Evolutionary conservation across 2,797 vertebrate genomes (phyloP).

Genomic region (Girardinus metallicus): DNA sequence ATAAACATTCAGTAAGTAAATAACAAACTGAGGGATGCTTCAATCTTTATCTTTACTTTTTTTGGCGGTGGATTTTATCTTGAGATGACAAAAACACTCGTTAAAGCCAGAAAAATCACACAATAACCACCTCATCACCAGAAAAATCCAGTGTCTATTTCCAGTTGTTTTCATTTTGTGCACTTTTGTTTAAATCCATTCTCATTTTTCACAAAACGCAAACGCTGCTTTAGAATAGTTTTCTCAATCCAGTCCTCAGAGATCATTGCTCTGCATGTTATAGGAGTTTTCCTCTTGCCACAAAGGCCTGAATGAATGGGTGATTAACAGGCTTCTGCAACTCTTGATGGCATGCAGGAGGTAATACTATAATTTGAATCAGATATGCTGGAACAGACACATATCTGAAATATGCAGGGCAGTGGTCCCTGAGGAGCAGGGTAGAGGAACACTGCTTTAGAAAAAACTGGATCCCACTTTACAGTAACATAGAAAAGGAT

Average conservation of each 20-base stretch:
- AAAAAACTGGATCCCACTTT: background rate
- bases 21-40: slow-evolving; percentile 3
- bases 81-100: background rate
- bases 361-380: no score
- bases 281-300: no score
- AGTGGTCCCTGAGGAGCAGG: no score
- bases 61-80: background rate
- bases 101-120: background rate
- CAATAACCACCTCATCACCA: background rate
- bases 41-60: background rate
- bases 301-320: no score
- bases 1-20: slow-evolving; percentile 5
- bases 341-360: no score
- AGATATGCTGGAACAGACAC: no score
- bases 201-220: background rate
- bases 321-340: no score
- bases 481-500: background rate
- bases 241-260: no score
- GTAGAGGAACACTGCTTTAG: no score
- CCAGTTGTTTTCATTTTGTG: background rate
- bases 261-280: no score
- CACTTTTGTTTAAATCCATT: background rate
- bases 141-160: background rate
- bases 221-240: no score
- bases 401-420: no score